Percentiles rank a stretch among this genome's conserved stretches.
phyloP scores from a whole-genome alignment of 2,888 invertebrate genomes.

The Volucella inflata region DNA sequence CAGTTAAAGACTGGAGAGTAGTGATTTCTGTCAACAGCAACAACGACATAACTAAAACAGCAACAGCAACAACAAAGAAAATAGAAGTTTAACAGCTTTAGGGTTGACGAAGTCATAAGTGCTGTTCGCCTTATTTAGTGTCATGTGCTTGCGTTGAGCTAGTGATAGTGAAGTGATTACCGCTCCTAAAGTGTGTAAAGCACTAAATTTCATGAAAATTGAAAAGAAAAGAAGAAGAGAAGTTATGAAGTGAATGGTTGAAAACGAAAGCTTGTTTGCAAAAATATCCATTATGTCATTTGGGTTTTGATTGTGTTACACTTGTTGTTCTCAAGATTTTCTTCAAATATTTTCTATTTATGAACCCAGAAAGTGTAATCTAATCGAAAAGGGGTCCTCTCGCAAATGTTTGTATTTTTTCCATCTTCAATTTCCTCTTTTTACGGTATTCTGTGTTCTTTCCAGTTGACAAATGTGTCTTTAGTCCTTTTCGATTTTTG shows the following conservation, averaged over 20 bases:
- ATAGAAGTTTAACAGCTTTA: conserved; percentile 32
- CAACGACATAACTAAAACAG: conserved; percentile 17
- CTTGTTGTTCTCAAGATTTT: conserved; percentile 59
- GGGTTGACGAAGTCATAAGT: conserved; percentile 45
- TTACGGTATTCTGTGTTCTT: conserved; percentile 36
- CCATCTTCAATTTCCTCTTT: conserved; percentile 38
- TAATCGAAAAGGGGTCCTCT: conserved; percentile 23
- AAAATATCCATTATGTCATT: conserved; percentile 66
- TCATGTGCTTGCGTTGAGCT: conserved; percentile 50
- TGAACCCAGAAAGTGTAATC: conserved; percentile 16
- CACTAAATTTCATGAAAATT: conserved; percentile 50
- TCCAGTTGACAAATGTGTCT: conserved; percentile 47
- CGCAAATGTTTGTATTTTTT: conserved; percentile 12
- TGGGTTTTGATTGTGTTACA: conserved; percentile 57
- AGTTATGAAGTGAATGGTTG: conserved; percentile 54
- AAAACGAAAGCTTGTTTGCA: conserved; percentile 61
- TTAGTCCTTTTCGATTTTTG: conserved; percentile 29
- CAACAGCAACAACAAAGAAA: conserved; percentile 12
- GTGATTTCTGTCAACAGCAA: conserved; percentile 16
- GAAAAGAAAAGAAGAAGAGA: conserved; percentile 43
- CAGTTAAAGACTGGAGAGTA: background rate
- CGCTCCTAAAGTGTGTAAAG: conserved; percentile 43
- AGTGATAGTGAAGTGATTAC: conserved; percentile 38
- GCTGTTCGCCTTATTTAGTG: conserved; percentile 34
- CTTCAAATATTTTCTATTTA: conserved; percentile 18